A percentile compares a stretch with the other conserved stretches of the same genome.
Evolutionary conservation across 2,113 vertebrate genomes (phyloP).

Genomic region (Plectropomus leopardus): DNA sequence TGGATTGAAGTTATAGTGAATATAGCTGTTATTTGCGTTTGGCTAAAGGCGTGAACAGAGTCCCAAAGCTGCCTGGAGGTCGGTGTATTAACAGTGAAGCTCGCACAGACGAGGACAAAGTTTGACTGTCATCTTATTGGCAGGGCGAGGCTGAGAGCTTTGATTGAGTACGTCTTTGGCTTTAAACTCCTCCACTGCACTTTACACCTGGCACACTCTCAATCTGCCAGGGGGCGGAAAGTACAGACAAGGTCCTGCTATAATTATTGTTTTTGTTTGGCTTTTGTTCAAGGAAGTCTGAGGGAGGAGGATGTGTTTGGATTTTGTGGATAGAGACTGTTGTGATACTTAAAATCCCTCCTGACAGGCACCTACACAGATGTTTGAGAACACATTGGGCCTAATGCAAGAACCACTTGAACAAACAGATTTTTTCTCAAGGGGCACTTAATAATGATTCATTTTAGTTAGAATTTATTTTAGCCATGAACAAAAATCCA

Average conservation of each 20-base stretch:
- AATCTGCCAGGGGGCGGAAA: background rate
- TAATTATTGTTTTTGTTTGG: background rate
- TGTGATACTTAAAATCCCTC: background rate
- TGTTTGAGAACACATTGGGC: background rate
- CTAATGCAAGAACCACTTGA: background rate
- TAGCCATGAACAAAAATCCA: too few relatives aligned
- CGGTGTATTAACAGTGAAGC: conserved; percentile 7
- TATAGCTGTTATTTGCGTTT: conserved; percentile 1
- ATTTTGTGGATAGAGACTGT: background rate
- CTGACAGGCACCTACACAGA: background rate
- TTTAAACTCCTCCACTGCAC: conserved; percentile 24
- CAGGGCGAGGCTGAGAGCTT: conserved; percentile 20
- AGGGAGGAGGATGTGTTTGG: background rate
- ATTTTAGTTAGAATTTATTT: too few relatives aligned
- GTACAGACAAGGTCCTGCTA: conserved; percentile 1
- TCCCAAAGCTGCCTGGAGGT: background rate
- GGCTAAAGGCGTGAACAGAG: background rate
- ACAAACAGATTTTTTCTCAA: background rate
- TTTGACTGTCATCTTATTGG: conserved; percentile 25
- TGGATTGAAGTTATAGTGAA: background rate
- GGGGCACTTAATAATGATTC: background rate
- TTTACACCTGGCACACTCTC: conserved; percentile 33
- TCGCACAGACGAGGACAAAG: conserved; percentile 13
- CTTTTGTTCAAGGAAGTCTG: background rate
- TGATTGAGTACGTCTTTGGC: conserved; percentile 27